These are phyloP conservation scores for Drosophila pseudoananassae DNA, from an alignment of 1,140 invertebrate genomes.

Conservation along the genomic window DNA sequence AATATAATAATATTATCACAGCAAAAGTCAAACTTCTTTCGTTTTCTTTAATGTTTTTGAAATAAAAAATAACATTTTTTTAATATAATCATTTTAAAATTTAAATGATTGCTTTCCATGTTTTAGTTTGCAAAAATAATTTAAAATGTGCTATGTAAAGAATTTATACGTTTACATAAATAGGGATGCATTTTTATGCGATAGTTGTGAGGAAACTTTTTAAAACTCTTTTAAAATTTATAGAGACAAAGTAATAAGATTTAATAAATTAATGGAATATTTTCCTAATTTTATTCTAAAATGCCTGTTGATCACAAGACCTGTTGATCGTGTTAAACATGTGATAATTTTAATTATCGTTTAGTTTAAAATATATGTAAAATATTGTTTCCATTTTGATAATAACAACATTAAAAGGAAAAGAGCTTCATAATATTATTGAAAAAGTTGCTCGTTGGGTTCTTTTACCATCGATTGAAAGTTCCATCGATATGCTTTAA, in stretches of 20 bases:
- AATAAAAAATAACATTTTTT: background rate
- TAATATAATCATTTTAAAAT: background rate
- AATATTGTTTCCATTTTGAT: too few relatives aligned
- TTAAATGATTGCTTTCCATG: constrained; percentile 1
- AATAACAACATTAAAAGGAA: too few relatives aligned
- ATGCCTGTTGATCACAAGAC: too few relatives aligned
- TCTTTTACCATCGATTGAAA: background rate
- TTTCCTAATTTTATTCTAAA: too few relatives aligned
- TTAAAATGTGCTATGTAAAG: constrained; percentile 26
- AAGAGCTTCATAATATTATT: background rate
- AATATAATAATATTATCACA: background rate
- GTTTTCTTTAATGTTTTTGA: background rate
- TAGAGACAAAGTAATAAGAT: background rate
- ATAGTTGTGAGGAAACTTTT: constrained; percentile 6
- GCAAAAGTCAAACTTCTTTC: background rate
- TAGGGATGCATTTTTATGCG: constrained; percentile 12
- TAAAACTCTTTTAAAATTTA: background rate
- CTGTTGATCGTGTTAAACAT: too few relatives aligned
- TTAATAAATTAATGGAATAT: too few relatives aligned
- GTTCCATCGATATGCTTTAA: background rate
- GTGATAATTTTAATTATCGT: too few relatives aligned
- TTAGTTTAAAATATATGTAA: too few relatives aligned
- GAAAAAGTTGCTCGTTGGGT: background rate
- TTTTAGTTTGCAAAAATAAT: constrained; percentile 21
- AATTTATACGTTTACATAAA: constrained; percentile 15